phyloP scores from a whole-genome alignment of 2,888 invertebrate genomes.

The Caenorhabditis uteleia region DNA sequence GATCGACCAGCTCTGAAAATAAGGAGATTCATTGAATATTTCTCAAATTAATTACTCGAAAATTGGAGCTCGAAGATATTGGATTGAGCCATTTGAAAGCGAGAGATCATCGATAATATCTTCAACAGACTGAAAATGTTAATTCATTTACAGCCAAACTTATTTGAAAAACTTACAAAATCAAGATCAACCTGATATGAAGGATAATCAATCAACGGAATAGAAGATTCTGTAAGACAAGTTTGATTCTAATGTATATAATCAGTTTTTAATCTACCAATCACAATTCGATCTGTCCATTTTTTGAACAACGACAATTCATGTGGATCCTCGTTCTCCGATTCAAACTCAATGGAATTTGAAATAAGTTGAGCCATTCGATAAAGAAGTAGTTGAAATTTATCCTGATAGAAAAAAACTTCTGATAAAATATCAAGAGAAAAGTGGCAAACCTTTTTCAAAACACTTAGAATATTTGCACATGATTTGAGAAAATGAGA shows the following conservation, averaged over 20 bases:
- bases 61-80: slow-evolving; percentile 23
- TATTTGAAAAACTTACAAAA: slow-evolving; percentile 11
- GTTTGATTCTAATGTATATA: neutral
- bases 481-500: slow-evolving; percentile 24
- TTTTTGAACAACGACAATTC: slow-evolving; percentile 11
- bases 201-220: slow-evolving; percentile 12
- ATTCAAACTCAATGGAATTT: slow-evolving; percentile 3
- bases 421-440: neutral
- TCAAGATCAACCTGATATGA: slow-evolving; percentile 12
- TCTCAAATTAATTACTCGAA: slow-evolving; percentile 8
- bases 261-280: slow-evolving; percentile 6
- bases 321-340: slow-evolving; percentile 2
- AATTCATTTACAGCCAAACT: neutral
- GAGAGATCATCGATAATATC: slow-evolving; percentile 26
- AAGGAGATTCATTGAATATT: neutral
- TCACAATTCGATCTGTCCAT: slow-evolving; percentile 29
- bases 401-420: no score
- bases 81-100: slow-evolving; percentile 15
- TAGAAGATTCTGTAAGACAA: slow-evolving; percentile 16
- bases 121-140: slow-evolving; percentile 18
- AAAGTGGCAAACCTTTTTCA: slow-evolving; percentile 10
- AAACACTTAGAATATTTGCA: slow-evolving; percentile 15
- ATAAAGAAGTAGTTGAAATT: neutral
- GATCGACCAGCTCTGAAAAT: slow-evolving; percentile 14
- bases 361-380: slow-evolving; percentile 22